phyloP scores from a whole-genome alignment of 2,797 vertebrate species.

The Threskiornis aethiopicus region DNA sequence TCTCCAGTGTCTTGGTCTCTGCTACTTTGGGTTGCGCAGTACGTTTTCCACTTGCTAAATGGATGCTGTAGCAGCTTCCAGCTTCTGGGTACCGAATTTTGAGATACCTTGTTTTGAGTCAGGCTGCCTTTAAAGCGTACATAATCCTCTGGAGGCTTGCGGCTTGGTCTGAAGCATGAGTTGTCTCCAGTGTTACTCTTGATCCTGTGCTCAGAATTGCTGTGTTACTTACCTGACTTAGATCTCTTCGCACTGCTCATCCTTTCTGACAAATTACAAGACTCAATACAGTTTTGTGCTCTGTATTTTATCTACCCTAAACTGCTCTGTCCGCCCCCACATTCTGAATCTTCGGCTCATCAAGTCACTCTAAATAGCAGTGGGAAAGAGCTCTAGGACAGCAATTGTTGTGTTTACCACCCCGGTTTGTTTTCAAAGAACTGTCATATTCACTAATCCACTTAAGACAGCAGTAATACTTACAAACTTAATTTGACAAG shows the following conservation, averaged over 20 bases:
- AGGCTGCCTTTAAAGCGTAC: background rate
- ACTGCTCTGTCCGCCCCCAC: background rate
- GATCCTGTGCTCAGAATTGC: background rate
- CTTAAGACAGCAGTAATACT: background rate
- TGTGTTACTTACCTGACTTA: background rate
- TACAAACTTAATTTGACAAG: background rate
- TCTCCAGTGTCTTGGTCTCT: background rate
- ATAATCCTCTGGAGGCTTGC: background rate
- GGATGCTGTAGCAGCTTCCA: background rate
- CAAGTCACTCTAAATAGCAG: background rate
- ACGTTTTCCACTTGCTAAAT: background rate
- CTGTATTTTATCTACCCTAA: background rate
- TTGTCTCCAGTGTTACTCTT: background rate
- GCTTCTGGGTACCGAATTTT: background rate
- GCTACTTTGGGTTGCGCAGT: background rate
- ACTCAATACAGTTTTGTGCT: background rate
- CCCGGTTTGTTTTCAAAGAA: constrained; percentile 31
- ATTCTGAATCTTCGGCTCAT: background rate
- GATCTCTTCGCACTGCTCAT: background rate
- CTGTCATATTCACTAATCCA: background rate
- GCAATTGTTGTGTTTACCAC: background rate
- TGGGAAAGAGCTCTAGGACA: background rate
- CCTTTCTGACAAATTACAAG: constrained; percentile 3
- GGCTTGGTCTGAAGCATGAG: background rate
- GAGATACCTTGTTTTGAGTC: background rate